Conservation (phyloP, 2,888 invertebrate species). For the Prosopocoilus inquinatus region DNA sequence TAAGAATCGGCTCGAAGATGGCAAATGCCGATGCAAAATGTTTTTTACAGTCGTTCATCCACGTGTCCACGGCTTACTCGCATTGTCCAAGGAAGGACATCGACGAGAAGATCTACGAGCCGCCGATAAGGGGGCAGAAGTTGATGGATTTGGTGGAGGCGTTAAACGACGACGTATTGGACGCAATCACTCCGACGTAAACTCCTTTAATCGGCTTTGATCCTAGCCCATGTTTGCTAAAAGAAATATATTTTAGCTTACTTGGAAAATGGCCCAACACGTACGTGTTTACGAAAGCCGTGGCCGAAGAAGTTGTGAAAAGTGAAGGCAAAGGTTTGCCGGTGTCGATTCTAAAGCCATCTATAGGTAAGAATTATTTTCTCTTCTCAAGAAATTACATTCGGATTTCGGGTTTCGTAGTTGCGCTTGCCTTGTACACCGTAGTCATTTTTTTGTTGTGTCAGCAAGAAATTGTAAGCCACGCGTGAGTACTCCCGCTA, state of each 20-base stretch:
- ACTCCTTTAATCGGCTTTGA: constrained; percentile 34
- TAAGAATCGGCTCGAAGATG: too few species aligned
- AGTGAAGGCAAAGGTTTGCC: constrained; percentile 69
- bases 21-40: background rate
- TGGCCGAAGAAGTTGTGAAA: constrained; percentile 76
- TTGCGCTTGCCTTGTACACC: too few species aligned
- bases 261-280: constrained; percentile 82
- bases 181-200: constrained; percentile 59
- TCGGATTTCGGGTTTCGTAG: too few species aligned
- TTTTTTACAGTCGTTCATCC: constrained; percentile 56
- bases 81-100: constrained; percentile 50
- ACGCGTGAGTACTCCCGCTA: too few species aligned
- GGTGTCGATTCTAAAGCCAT: constrained; percentile 79
- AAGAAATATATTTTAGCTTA: constrained; percentile 53
- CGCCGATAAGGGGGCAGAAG: constrained; percentile 55
- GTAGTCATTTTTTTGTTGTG: too few species aligned
- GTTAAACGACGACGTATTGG: constrained; percentile 54
- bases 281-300: constrained; percentile 87
- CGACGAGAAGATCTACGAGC: constrained; percentile 49
- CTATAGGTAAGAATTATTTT: constrained; percentile 64
- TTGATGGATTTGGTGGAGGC: constrained; percentile 54
- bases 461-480: too few species aligned
- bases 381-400: too few species aligned
- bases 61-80: constrained; percentile 61
- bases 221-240: too few species aligned